Percentiles rank a stretch among this genome's conserved stretches.
These are phyloP conservation scores for Drosophila austrosaltans DNA, from an alignment of 2,888 invertebrate species.

Conservation along the genomic window DNA sequence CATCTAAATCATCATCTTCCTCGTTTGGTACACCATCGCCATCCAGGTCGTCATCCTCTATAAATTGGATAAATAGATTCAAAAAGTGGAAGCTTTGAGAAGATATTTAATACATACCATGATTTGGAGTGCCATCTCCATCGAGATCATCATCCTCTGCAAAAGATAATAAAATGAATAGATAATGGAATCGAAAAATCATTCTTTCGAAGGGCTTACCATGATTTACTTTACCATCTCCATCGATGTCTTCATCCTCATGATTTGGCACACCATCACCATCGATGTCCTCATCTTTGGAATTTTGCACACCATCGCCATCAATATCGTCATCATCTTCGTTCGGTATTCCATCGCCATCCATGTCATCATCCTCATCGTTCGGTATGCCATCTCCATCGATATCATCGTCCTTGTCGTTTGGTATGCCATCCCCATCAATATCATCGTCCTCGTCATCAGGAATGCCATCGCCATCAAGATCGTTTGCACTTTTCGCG, in stretches of 20 bases:
- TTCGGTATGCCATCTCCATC: slow-evolving; percentile 84
- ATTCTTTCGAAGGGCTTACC: slow-evolving; percentile 43
- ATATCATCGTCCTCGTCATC: slow-evolving; percentile 81
- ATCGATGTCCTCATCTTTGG: slow-evolving; percentile 73
- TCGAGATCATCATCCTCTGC: slow-evolving; percentile 76
- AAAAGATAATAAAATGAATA: slow-evolving; percentile 3
- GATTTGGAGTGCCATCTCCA: slow-evolving; percentile 69
- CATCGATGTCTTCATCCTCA: slow-evolving; percentile 82
- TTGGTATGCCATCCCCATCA: slow-evolving; percentile 84
- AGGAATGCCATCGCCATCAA: slow-evolving; percentile 79
- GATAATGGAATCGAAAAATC: neutral
- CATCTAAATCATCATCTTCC: slow-evolving; percentile 73
- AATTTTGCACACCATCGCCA: slow-evolving; percentile 73
- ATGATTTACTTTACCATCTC: slow-evolving; percentile 80
- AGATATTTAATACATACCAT: slow-evolving; percentile 61
- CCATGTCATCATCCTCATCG: slow-evolving; percentile 76
- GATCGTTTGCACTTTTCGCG: slow-evolving; percentile 76
- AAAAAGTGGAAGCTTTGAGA: slow-evolving; percentile 40
- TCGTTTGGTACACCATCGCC: slow-evolving; percentile 63
- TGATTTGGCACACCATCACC: slow-evolving; percentile 81
- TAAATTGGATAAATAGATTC: neutral
- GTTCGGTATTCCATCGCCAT: slow-evolving; percentile 76
- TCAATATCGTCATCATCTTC: slow-evolving; percentile 74
- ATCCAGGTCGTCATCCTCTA: slow-evolving; percentile 63
- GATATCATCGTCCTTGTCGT: slow-evolving; percentile 83